A percentile compares a stretch with the other conserved stretches of the same genome.
phyloP scores from a whole-genome alignment of 2,888 invertebrate genomes.

The Cryptophagus acutangulus region DNA sequence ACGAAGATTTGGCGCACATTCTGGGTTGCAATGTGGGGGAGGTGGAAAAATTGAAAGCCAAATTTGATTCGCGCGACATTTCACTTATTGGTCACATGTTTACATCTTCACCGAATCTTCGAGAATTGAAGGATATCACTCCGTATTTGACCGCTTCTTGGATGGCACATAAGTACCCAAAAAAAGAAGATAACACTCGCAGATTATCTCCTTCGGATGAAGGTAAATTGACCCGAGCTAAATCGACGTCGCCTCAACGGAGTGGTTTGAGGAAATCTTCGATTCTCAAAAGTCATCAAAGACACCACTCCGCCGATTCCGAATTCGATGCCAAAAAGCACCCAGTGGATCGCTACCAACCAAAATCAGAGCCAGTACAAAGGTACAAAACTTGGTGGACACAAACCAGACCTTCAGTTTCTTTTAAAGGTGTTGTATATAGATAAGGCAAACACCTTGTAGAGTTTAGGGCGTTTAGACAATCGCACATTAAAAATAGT shows the following conservation, averaged over 20 bases:
- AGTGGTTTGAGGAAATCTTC: constrained; percentile 47
- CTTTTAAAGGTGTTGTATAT: constrained; percentile 64
- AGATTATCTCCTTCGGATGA: constrained; percentile 55
- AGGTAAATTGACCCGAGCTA: constrained; percentile 42
- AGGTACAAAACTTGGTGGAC: constrained; percentile 50
- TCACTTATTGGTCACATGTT: constrained; percentile 74
- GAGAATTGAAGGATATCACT: constrained; percentile 71
- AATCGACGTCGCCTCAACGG: constrained; percentile 51
- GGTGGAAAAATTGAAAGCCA: constrained; percentile 66
- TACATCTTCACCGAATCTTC: constrained; percentile 73
- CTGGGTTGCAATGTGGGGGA: constrained; percentile 56
- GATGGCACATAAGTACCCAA: constrained; percentile 76
- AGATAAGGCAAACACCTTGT: constrained; percentile 11
- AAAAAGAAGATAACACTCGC: constrained; percentile 61
- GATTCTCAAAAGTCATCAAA: constrained; percentile 43
- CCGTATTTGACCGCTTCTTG: constrained; percentile 74
- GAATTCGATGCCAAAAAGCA: constrained; percentile 71
- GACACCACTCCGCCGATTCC: constrained; percentile 48
- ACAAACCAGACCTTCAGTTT: constrained; percentile 62
- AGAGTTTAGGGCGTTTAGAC: constrained; percentile 9
- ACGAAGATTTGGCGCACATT: constrained; percentile 43
- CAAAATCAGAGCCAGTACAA: constrained; percentile 44
- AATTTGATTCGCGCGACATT: constrained; percentile 58
- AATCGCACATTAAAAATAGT: constrained; percentile 18
- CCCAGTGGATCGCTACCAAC: constrained; percentile 73